Base-by-base conservation (phyloP, 2,888 invertebrate genomes). In the Baccha elongata region DNA sequence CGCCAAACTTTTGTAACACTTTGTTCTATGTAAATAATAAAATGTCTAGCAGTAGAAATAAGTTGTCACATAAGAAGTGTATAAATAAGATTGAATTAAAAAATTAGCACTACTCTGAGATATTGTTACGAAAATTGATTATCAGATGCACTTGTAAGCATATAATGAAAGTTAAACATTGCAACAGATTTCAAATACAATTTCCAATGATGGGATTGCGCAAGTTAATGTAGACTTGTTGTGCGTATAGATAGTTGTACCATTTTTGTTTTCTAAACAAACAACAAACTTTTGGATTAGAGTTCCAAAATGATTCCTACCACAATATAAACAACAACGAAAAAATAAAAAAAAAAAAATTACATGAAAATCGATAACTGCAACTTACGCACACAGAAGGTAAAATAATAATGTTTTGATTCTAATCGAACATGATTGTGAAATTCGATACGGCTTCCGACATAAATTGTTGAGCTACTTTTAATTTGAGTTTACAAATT, bases 61-160 rank as follows among this genome's bases (percentile, higher is more conserved):
- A 19, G 15, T 29, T 60, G 60, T 44, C 44, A 60, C 29, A 17
- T n/a, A n/a, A 1, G 21, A 35, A 7, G 10, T 32, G 3, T 21
- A 8, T 1, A 6, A 19, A 32, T n/a, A 35, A 10, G 29, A 1
- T 60, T 60, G 44, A 40, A 19, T 11, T 0, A n/a, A n/a, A 32
- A 44, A 60, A 60, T 60, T 60, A 60, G 60, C 60, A 60, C 60
- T 19, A 44, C 15, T n/a, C 29, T 44, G 60, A 44, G 44, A 60
- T 60, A 7, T 60, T 19, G n/a, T 58, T 23, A 58, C 40, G 60
- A n/a, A 44, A 60, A 17, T 26, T 6, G 4, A 23, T 40, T 42
- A 11, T 60, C 19, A 44, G n/a, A 1, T 60, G 42, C 60, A 19
- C 29, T 60, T 44, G n/a, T n/a, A 3, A 23, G 0, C n/a, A 15